Evolutionary conservation across 2,888 invertebrate species (phyloP), one percentile per base, ranked within the genome.

Genomic region (Liopterus haemorrhoidalis): DNA sequence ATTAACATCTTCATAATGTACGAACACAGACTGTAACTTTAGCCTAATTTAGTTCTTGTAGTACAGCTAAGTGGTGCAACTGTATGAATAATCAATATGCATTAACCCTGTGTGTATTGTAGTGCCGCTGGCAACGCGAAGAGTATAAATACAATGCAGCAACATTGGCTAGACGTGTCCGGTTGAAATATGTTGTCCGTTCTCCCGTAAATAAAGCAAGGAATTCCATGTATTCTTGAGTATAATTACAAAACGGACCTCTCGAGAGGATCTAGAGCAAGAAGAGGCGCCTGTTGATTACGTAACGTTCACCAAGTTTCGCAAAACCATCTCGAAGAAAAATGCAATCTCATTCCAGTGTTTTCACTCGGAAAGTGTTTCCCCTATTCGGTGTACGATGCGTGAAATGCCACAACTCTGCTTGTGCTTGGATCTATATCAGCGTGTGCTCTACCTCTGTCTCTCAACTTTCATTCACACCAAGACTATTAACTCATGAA

Each of bases 331-430:
- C n/a, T 15, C 37, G 27, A 22, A 28, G 44, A 44, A 44, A 44
- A 44, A 44, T 32, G 37, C 44, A 20, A 38, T 54, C 54, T 54
- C 58, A 59, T 61, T 58, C 56, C 56, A 46, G 53, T 52, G 51
- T 46, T 56, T 52, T 54, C 56, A 51, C 51, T 53, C 44, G 54
- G 57, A 57, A 59, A 61, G 57, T 48, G 57, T 59, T 60, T 59
- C 54, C 59, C 12, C 20, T 12, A 14, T 57, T 56, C 58, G 58
- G 55, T 53, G 55, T 55, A 51, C 58, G 58, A 61, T 59, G 60
- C 61, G 62, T 62, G 61, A 61, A 62, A 62, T 61, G 54, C 60
- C 60, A 57, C 55, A 54, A 58, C 33, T 5, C 19, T 15, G 18
- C 20, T 12, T 25, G 28, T 28, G 28, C n/a, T n/a, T n/a, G n/a